Conservation (phyloP, 1,140 invertebrate species). For the Glossosoma conforme region DNA sequence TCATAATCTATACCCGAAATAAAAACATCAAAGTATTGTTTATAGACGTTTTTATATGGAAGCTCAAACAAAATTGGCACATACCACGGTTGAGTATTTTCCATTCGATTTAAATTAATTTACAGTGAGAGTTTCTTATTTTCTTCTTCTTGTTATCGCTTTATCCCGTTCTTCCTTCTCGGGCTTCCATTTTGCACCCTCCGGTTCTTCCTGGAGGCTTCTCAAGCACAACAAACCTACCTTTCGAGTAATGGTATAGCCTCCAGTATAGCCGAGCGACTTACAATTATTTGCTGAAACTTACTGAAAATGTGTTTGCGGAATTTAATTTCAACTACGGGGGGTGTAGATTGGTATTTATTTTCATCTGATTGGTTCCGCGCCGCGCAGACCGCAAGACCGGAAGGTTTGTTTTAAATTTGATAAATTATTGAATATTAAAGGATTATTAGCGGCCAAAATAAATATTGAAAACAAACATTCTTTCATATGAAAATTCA, state of each 20-base stretch:
- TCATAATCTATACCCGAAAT: no score
- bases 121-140: conserved; percentile 26
- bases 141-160: conserved; percentile 22
- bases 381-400: conserved; percentile 3
- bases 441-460: no score
- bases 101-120: conserved; percentile 31
- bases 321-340: conserved; percentile 30
- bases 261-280: no score
- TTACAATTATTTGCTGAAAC: conserved; percentile 29
- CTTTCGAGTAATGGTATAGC: background rate
- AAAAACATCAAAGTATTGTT: no score
- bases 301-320: conserved; percentile 32
- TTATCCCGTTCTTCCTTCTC: conserved; percentile 1
- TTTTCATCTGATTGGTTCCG: conserved; percentile 29
- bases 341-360: conserved; percentile 30
- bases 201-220: conserved; percentile 13
- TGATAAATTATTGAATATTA: conserved; percentile 20
- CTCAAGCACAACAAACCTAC: conserved; percentile 31
- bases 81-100: conserved; percentile 19
- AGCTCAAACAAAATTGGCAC: no score
- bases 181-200: conserved; percentile 3
- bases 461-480: no score
- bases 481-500: no score
- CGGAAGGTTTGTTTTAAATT: conserved; percentile 14
- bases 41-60: no score